Conservation (phyloP, 2,888 invertebrate species). For the Nasonovia ribisnigri region DNA sequence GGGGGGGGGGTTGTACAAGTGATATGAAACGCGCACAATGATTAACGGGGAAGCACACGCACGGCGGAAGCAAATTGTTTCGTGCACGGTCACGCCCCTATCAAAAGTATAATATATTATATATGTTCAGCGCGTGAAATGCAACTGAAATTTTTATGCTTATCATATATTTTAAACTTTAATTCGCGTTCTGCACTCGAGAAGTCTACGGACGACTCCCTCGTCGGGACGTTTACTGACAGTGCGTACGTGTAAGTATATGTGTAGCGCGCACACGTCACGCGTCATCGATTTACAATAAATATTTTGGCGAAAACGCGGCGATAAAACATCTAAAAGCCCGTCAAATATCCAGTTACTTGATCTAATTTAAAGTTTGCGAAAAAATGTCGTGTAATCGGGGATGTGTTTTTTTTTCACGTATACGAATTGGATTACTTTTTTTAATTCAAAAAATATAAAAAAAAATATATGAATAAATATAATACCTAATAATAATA, state of each 20-base stretch:
- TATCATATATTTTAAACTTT: not conserved
- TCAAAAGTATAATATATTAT: constrained; percentile 13
- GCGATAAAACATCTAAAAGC: not conserved
- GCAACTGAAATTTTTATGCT: constrained; percentile 6
- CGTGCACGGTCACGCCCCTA: not conserved
- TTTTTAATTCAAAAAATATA: not conserved
- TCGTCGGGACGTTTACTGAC: not conserved
- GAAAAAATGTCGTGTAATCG: constrained; percentile 17
- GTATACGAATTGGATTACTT: not conserved
- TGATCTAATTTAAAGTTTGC: constrained; percentile 28
- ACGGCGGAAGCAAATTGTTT: constrained; percentile 3
- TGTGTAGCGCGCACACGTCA: not conserved
- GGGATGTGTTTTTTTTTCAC: not conserved
- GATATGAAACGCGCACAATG: not conserved
- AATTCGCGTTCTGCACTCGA: not conserved
- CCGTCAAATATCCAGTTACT: constrained; percentile 32
- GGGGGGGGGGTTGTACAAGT: not conserved
- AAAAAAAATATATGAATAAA: not conserved
- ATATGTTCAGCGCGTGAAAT: constrained; percentile 2
- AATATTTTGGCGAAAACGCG: not conserved
- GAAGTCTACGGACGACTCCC: not conserved
- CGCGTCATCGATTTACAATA: constrained; percentile 29
- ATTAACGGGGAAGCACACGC: not conserved
- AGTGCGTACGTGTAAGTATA: not conserved
- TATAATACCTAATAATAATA: not conserved